Conservation (phyloP, 2,113 vertebrate species). For the Nibea albiflora region DNA sequence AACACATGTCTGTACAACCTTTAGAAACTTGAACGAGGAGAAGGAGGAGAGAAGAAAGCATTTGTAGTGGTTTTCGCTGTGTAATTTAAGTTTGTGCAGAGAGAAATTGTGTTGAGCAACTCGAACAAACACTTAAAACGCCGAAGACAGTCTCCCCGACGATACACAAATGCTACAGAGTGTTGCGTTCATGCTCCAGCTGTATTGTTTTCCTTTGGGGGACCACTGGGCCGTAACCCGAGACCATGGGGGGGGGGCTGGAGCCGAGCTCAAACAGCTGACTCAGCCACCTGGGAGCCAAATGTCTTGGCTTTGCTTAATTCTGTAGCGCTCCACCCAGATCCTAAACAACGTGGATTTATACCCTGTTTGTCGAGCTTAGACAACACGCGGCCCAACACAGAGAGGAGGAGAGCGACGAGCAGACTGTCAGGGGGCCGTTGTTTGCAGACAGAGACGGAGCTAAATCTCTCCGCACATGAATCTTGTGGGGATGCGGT, state of each 20-base stretch:
- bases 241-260: slow-evolving; percentile 41
- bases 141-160: slow-evolving; percentile 25
- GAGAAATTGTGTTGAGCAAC: slow-evolving; percentile 12
- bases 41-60: neutral
- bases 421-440: slow-evolving; percentile 16
- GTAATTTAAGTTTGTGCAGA: neutral
- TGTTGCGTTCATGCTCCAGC: neutral
- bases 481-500: slow-evolving; percentile 28
- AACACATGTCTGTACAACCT: neutral
- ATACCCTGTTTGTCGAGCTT: slow-evolving; percentile 52
- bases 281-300: slow-evolving; percentile 80
- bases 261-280: slow-evolving; percentile 68
- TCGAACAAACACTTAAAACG: slow-evolving; percentile 41
- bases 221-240: slow-evolving; percentile 54
- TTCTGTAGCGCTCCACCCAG: slow-evolving; percentile 72
- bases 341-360: slow-evolving; percentile 71
- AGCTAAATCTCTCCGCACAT: slow-evolving; percentile 10
- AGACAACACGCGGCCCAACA: slow-evolving; percentile 25
- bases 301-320: slow-evolving; percentile 75
- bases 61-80: neutral
- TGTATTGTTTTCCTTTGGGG: slow-evolving; percentile 45
- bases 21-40: slow-evolving; percentile 24
- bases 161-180: slow-evolving; percentile 9
- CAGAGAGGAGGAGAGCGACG: slow-evolving; percentile 25
- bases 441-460: slow-evolving; percentile 29